Evolutionary conservation across 2,797 vertebrate species (phyloP), one percentile per base, ranked within the genome.

Genomic region (Diglossa cyanea): DNA sequence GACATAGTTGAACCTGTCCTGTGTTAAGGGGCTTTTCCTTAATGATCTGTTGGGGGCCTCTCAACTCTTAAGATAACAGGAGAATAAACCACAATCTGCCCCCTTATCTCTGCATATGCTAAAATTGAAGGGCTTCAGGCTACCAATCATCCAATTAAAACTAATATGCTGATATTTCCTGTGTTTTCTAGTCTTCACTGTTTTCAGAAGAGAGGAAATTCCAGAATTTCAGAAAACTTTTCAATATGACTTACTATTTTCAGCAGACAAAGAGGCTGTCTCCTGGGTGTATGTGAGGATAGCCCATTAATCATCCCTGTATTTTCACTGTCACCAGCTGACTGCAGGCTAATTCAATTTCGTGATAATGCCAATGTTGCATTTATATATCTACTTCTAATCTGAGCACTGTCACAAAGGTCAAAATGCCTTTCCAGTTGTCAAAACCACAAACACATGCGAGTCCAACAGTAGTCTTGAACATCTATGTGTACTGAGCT

Each of bases 1-100:
- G 66, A 90, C 83, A 86, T 68, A 78, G 74, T 19, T 89, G 68
- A 92, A 94, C 75, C 91, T 92, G 73, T 83, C 63, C 66, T 91
- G 1, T 7, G n/a, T 89, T 91, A 60, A 88, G 77, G 82, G 88
- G 74, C 65, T 95, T 95, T 91, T 33, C 68, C 76, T 86, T 95
- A 85, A 84, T 92, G 82, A 93, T 73, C 73, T 94, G 30, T 66
- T 87, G 18, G 44, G 50, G 51, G 57, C 88, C 78, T 75, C 48
- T 88, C 61, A 70, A 12, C 62, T 90, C 31, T 54, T 35, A 61
- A 87, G 79, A 94, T 95, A 92, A 91, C 28, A 51, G 63, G 78
- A 73, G 70, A 75, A 66, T 88, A 90, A 95, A 76, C 67, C 47
- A 44, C 37, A 51, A 18, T 81, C 83, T 86, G 35, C 58, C 58